These are phyloP conservation scores for Idris sp. DNA, from an alignment of 1,140 invertebrate genomes.

Conservation along the genomic window DNA sequence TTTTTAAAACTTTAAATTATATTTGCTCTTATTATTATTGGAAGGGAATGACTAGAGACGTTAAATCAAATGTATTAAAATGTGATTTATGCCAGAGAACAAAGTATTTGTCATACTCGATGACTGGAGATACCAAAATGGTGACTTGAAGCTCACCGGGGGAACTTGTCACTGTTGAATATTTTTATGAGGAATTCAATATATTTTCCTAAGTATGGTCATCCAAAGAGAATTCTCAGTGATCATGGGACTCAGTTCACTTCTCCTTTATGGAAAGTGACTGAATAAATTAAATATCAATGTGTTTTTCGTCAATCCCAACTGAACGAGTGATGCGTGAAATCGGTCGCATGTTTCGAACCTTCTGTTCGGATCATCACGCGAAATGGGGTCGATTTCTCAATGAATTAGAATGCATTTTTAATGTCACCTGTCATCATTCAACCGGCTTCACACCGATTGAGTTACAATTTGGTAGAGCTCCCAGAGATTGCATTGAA, in stretches of 20 bases:
- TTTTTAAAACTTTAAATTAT: conserved; percentile 7
- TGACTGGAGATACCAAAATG: too few relatives aligned
- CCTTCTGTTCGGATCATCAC: conserved; percentile 7
- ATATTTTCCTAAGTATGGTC: conserved; percentile 57
- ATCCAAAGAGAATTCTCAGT: conserved; percentile 21
- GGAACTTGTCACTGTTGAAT: conserved; percentile 36
- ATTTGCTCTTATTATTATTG: conserved; percentile 14
- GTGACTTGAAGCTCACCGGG: too few relatives aligned
- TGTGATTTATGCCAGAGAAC: conserved; percentile 23
- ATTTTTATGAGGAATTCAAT: conserved; percentile 68
- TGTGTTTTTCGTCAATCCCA: conserved; percentile 31
- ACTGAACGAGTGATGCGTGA: conserved; percentile 64
- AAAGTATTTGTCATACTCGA: conserved; percentile 5
- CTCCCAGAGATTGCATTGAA: conserved; percentile 9
- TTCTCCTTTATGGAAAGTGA: conserved; percentile 22
- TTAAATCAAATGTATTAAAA: conserved; percentile 2
- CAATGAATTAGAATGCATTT: conserved; percentile 9
- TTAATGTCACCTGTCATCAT: conserved; percentile 20
- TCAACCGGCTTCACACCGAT: not conserved
- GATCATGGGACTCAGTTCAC: conserved; percentile 58
- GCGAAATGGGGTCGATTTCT: conserved; percentile 9
- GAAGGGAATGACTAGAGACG: not conserved
- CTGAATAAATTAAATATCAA: conserved; percentile 11
- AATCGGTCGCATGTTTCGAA: conserved; percentile 37
- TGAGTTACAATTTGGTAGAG: conserved; percentile 18